A percentile compares a stretch with the other conserved stretches of the same genome.
These are phyloP conservation scores for Laticauda colubrina DNA, from an alignment of 2,113 vertebrate species.

Conservation along the genomic window DNA sequence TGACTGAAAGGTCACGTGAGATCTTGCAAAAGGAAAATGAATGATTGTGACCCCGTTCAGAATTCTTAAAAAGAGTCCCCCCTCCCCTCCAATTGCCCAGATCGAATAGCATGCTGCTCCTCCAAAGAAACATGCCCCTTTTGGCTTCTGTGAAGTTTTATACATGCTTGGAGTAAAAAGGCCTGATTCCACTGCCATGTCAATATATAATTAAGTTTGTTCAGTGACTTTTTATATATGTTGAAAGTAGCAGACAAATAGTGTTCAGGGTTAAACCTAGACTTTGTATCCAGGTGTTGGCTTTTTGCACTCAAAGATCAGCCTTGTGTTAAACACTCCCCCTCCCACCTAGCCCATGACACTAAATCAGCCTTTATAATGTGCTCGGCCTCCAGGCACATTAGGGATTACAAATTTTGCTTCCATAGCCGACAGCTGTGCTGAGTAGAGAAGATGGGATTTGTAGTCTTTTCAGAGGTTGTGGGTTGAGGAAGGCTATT, in stretches of 20 bases:
- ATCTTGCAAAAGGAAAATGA: neutral
- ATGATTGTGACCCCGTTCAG: neutral
- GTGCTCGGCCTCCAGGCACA: neutral
- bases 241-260: neutral
- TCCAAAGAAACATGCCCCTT: neutral
- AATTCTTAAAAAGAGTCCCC: neutral
- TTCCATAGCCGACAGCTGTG: neutral
- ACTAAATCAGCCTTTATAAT: neutral
- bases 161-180: neutral
- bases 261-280: neutral
- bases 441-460: neutral
- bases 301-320: neutral
- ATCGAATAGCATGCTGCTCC: neutral
- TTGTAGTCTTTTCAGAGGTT: neutral
- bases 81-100: conserved; percentile 1
- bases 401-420: neutral
- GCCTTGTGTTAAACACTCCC: neutral
- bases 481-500: neutral
- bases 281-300: conserved; percentile 22
- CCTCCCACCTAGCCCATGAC: neutral
- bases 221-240: neutral
- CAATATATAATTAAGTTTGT: conserved; percentile 4
- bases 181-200: conserved; percentile 24
- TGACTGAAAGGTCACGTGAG: neutral
- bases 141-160: neutral